Percentiles rank a stretch among this genome's conserved stretches.
Evolutionary conservation across 2,113 vertebrate species (phyloP).

Genomic region (Urocolius indicus): DNA sequence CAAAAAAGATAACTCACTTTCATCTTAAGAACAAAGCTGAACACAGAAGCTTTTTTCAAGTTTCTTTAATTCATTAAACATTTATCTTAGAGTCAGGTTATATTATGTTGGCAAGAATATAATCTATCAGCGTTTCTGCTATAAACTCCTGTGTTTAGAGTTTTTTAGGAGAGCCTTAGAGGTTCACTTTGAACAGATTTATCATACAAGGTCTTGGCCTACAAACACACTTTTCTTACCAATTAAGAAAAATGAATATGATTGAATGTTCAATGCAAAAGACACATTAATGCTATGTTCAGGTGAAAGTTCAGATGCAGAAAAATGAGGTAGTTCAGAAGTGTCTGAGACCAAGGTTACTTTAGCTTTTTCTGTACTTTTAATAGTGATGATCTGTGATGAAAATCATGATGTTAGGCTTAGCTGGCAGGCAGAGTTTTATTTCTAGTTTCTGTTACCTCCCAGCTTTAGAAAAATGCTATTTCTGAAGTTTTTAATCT

Average conservation of each 20-base stretch:
- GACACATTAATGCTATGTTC: neutral
- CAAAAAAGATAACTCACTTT: conserved; percentile 79
- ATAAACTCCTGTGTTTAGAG: conserved; percentile 48
- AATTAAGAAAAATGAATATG: conserved; percentile 66
- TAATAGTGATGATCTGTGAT: neutral
- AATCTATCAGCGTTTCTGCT: conserved; percentile 74
- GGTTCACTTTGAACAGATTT: conserved; percentile 73
- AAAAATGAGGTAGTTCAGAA: neutral
- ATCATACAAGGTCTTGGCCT: conserved; percentile 59
- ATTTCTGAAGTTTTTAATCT: neutral
- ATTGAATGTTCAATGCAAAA: neutral
- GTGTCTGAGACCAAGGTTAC: neutral
- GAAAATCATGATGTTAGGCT: neutral
- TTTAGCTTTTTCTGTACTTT: neutral
- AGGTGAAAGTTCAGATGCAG: conserved; percentile 24
- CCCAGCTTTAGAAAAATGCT: neutral
- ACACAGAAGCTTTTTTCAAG: conserved; percentile 69
- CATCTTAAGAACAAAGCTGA: conserved; percentile 80
- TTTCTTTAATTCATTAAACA: conserved; percentile 82
- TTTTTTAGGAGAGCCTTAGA: conserved; percentile 64
- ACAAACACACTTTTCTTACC: conserved; percentile 53
- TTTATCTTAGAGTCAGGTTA: conserved; percentile 78
- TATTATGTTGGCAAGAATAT: conserved; percentile 72
- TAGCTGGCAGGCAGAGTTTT: neutral
- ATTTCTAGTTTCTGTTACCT: neutral